Evolutionary conservation across 2,113 vertebrate genomes (phyloP), one percentile per base, ranked within the genome.

Genomic region (Hassar affinis): DNA sequence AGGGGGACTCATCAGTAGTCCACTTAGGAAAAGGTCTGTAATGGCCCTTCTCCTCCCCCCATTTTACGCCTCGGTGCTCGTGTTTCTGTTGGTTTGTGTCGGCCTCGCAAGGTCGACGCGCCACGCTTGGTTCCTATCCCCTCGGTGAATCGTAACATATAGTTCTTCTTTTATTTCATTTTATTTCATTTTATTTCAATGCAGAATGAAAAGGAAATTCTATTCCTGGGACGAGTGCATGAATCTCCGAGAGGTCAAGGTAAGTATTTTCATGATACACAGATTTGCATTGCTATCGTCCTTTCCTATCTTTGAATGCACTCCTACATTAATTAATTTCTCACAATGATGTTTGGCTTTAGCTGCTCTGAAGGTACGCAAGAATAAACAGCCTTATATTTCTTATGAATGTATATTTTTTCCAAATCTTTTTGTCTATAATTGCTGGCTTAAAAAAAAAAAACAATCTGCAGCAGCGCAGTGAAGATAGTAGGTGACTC

Each of bases 221-320:
- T 99, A 98, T 89, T 99, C 98, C 3, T 99, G 98, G 98, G 98
- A 99, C 81, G 98, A 99, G 90, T 99, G 98, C 87, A 99, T 99
- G 95, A 99, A 98, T 91, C 91, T 99, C 84, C 95, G 96, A 93
- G 98, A 99, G 94, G 98, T 99, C 72, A 99, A 99, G 96, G 98
- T 99, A 75, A 66, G 30, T 33, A 7, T 25, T 27, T 11, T 75
- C 18, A 52, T 3, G 35, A 18, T 25, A 25, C 2, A 66, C 25
- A 72, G 47, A 47, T 9, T 30, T 59, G 27, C 3, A 52, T 52
- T 7, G 38, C 38, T 42, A 3, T 83, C 49, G 5, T 74, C 49
- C 57, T 45, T 71, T 71, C 18, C 2, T 71, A 20, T 57, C 20
- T 57, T 17, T 25, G 30, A 35, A 51, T 64, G 25, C 78, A 12